phyloP scores from a whole-genome alignment of 2,888 invertebrate species.

The Eurytoma adleriae region DNA sequence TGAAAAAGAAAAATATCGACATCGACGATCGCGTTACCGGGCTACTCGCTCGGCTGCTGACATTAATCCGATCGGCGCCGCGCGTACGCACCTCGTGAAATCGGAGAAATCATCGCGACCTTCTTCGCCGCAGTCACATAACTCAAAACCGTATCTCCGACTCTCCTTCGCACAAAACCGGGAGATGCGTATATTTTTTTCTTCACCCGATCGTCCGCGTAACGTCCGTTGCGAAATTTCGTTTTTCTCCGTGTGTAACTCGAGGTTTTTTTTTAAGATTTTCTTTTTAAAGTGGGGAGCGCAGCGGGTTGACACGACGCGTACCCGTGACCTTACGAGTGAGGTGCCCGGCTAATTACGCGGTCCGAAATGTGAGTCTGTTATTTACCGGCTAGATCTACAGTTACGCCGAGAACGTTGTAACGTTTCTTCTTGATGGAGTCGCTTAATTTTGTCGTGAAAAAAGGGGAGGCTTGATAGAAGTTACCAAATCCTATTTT shows the following conservation, averaged over 20 bases:
- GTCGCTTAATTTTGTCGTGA: neutral
- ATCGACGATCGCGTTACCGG: slow-evolving; percentile 12
- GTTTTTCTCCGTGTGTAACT: neutral
- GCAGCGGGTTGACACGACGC: neutral
- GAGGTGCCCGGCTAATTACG: neutral
- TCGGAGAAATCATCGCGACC: slow-evolving; percentile 44
- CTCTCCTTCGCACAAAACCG: neutral
- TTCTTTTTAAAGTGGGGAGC: neutral
- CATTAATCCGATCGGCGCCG: slow-evolving; percentile 24
- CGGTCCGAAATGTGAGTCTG: slow-evolving; percentile 4
- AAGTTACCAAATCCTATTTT: slow-evolving; percentile 7
- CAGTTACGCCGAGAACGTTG: slow-evolving; percentile 17
- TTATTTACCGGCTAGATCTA: slow-evolving; percentile 24
- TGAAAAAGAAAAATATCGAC: neutral
- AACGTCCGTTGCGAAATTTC: neutral
- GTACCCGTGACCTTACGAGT: neutral
- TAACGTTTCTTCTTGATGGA: slow-evolving; percentile 36
- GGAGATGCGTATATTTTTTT: neutral
- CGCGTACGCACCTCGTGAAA: slow-evolving; percentile 8
- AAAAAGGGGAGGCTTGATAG: slow-evolving; percentile 9
- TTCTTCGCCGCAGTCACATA: slow-evolving; percentile 27
- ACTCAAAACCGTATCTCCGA: slow-evolving; percentile 11
- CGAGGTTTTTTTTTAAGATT: neutral
- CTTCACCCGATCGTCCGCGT: no score
- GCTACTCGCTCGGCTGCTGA: slow-evolving; percentile 31